Base-by-base conservation (phyloP, 2,113 vertebrate species). In the Rhinopomastus cyanomelas region DNA sequence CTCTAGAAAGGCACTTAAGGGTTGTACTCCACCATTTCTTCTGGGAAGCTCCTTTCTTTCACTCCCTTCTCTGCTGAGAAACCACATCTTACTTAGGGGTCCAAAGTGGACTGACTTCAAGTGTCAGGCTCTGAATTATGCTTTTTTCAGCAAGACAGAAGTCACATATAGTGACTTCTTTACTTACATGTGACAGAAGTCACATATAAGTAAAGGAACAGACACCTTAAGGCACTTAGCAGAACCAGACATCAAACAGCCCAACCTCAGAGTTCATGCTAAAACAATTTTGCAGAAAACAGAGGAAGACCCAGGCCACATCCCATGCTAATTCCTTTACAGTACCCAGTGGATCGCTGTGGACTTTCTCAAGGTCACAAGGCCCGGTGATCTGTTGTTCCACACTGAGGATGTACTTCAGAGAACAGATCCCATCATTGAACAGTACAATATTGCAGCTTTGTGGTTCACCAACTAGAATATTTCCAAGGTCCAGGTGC, bases 351-450 rank as follows among this genome's bases (percentile, higher is more conserved):
- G 95, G 91, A 55, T 98, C 95, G 0, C 49, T 76, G 56, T 16
- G 1, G 8, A 91, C 25, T 32, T 95, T 94, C 60, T 96, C 49
- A 2, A 88, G 82, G 42, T 95, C 69, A 53, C 53, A 78, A 34
- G 77, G 74, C 51, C 96, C 96, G 5, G 66, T 88, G 81, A 98
- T 81, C 6, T 5, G 92, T 92, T 99, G 98, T 69, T 98, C 95
- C 57, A 98, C 97, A 13, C 81, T 95, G 64, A 99, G 96, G 84
- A 76, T 76, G 66, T 98, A 99, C 64, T 96, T 96, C 81, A 99
- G 87, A 17, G 97, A 56, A 85, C 98, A 99, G 88, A 95, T 94
- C 36, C 98, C 97, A 4, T 97, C 95, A 55, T 99, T 99, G 52
- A 98, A 92, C 19, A 99, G 94, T 34, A 96, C 95, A 89, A 99